Percentiles rank a stretch among this genome's conserved stretches.
phyloP scores from a whole-genome alignment of 2,797 vertebrate genomes.

The Rhincodon typus region DNA sequence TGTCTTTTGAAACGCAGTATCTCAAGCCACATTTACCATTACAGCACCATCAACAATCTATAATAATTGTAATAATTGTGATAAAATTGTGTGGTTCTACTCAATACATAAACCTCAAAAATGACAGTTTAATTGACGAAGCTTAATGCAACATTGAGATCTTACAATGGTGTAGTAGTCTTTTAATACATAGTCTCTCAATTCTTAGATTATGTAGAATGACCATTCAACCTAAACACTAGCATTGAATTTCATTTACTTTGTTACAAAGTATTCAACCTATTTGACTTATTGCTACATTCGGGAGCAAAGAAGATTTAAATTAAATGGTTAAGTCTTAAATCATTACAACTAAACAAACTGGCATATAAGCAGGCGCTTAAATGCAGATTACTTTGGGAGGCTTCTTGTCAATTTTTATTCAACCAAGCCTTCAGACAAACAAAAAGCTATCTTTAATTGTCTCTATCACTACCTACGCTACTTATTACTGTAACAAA shows the following conservation, averaged over 20 bases:
- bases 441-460: conserved; percentile 82
- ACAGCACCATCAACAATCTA: not conserved
- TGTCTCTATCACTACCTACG: conserved; percentile 81
- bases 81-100: not conserved
- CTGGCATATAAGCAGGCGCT: conserved; percentile 17
- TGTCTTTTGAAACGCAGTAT: not conserved
- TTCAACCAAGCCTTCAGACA: conserved; percentile 64
- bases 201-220: not conserved
- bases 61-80: not conserved
- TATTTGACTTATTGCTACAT: conserved; percentile 1
- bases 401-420: conserved; percentile 34
- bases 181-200: not conserved
- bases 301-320: not conserved
- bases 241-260: not conserved
- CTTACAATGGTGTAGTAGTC: not conserved
- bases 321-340: not conserved
- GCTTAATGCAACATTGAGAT: not conserved
- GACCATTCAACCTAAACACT: not conserved
- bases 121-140: not conserved
- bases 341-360: conserved; percentile 10
- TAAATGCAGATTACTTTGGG: conserved; percentile 27
- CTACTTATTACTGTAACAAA: conserved; percentile 82
- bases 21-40: not conserved
- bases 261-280: not conserved
- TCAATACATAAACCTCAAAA: not conserved